Conservation (phyloP, 2,888 invertebrate species). For the Empis livida region DNA sequence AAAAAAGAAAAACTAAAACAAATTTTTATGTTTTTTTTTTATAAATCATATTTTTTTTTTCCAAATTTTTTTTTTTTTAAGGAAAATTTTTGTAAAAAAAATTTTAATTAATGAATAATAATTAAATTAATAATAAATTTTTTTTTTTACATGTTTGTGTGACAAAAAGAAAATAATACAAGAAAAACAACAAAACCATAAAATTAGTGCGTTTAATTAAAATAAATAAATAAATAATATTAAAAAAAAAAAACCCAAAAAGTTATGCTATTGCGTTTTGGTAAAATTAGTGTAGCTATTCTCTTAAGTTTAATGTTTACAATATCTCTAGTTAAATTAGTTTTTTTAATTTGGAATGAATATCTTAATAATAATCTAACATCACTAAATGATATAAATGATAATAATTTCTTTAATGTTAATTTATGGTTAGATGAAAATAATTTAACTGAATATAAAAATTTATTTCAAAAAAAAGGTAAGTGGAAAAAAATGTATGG, state of each 20-base stretch:
- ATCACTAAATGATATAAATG: conserved; percentile 24
- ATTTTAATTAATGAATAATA: too few species aligned
- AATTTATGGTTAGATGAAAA: conserved; percentile 66
- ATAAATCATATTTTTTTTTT: too few species aligned
- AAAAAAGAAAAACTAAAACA: too few species aligned
- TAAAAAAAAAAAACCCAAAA: not conserved
- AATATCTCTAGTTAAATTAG: conserved; percentile 36
- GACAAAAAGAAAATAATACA: too few species aligned
- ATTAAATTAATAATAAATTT: too few species aligned
- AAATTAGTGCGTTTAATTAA: too few species aligned
- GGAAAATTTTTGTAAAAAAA: too few species aligned
- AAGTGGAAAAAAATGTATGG: conserved; percentile 27
- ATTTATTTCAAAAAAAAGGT: conserved; percentile 61
- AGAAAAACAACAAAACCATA: too few species aligned
- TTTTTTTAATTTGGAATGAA: conserved; percentile 36
- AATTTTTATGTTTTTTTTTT: too few species aligned
- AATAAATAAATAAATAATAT: too few species aligned
- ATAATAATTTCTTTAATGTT: conserved; percentile 48
- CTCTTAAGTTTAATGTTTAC: conserved; percentile 39
- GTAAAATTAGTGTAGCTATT: conserved; percentile 37
- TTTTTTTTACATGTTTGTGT: too few species aligned
- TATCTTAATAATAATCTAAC: conserved; percentile 13
- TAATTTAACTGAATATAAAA: conserved; percentile 53
- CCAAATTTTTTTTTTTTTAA: too few species aligned
- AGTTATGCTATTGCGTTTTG: conserved; percentile 15